Percentiles rank a stretch among this genome's conserved stretches.
Evolutionary conservation across 2,797 vertebrate genomes (phyloP).

Genomic region (Schizothorax lantsangensis): DNA sequence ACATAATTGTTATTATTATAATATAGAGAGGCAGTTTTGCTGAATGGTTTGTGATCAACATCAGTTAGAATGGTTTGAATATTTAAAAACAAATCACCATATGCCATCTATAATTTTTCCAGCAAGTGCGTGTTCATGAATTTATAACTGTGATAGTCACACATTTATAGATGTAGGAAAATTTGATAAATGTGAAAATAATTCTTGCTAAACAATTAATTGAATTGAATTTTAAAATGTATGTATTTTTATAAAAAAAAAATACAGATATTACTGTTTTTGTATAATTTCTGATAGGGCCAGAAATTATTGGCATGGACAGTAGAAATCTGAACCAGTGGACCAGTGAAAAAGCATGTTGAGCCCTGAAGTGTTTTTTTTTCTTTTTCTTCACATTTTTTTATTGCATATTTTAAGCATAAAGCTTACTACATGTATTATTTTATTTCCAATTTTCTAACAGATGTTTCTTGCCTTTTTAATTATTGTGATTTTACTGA

Average conservation of each 20-base stretch:
- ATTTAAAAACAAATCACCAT: neutral
- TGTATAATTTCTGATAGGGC: neutral
- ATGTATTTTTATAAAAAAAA: neutral
- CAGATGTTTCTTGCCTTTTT: neutral
- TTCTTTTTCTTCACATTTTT: neutral
- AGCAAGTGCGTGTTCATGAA: neutral
- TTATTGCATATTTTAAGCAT: neutral
- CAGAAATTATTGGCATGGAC: neutral
- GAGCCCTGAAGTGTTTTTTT: neutral
- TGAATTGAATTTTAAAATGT: neutral
- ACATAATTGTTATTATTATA: neutral
- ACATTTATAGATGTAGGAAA: too few species aligned
- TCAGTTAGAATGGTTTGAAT: conserved; percentile 1
- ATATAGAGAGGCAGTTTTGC: neutral
- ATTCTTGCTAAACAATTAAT: neutral
- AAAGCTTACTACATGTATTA: neutral
- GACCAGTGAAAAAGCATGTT: neutral
- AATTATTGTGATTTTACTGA: neutral
- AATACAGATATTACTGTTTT: too few species aligned
- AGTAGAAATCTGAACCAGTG: neutral
- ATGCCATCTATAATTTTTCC: neutral
- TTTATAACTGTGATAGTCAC: neutral
- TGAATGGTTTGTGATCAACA: neutral
- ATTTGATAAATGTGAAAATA: too few species aligned
- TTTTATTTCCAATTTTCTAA: neutral